These are phyloP conservation scores for Leptoclinus maculatus DNA, from an alignment of 2,797 vertebrate genomes.

Conservation along the genomic window DNA sequence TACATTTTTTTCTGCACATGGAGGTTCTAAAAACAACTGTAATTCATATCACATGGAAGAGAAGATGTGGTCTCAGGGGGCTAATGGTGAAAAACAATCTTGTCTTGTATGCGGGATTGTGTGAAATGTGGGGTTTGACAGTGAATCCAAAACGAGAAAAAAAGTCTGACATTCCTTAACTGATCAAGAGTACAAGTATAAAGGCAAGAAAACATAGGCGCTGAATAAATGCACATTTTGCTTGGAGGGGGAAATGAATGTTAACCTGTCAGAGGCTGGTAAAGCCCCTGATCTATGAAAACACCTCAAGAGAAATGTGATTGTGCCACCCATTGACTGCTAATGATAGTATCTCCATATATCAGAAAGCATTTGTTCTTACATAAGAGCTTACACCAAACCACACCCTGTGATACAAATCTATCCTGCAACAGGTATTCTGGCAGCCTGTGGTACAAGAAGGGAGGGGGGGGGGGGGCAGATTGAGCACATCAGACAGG, in stretches of 20 bases:
- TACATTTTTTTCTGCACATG: background rate
- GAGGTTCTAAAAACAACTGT: constrained; percentile 5
- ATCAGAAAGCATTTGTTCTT: constrained; percentile 36
- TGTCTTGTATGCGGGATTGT: background rate
- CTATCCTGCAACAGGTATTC: constrained; percentile 14
- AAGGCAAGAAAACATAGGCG: constrained; percentile 5
- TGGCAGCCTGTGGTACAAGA: background rate
- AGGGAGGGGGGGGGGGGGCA: background rate
- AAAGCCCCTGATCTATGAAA: constrained; percentile 38
- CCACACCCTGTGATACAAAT: constrained; percentile 18
- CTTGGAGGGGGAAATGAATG: constrained; percentile 21
- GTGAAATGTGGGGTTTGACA: constrained; percentile 23
- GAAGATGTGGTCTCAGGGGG: background rate
- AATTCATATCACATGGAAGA: constrained; percentile 3
- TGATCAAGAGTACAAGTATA: background rate
- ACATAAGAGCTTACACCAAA: constrained; percentile 42
- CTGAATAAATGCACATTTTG: constrained; percentile 20
- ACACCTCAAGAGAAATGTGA: constrained; percentile 14
- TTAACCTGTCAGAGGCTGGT: constrained; percentile 40
- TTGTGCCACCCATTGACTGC: constrained; percentile 49
- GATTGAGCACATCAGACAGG: background rate
- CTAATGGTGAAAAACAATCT: background rate
- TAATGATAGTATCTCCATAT: constrained; percentile 36
- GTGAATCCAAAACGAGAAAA: background rate
- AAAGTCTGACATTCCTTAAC: constrained; percentile 11